Base-by-base conservation (phyloP, 2,888 invertebrate genomes). In the Seira sanloemensis region DNA sequence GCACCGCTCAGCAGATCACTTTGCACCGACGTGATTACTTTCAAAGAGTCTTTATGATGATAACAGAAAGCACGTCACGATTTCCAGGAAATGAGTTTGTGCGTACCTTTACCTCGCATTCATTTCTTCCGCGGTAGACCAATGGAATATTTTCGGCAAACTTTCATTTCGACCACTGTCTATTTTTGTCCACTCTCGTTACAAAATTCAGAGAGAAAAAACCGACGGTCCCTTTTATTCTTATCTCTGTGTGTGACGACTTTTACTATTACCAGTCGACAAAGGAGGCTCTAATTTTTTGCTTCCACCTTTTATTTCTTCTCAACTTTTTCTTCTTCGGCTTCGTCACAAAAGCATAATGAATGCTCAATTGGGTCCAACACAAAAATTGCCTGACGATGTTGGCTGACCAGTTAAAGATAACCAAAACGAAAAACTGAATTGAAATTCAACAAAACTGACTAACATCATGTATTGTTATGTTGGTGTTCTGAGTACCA, bases 401-500 rank as follows among this genome's bases (percentile, higher is more conserved):
- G n/a, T n/a, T n/a, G n/a, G n/a, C n/a, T n/a, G n/a, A n/a, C n/a
- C n/a, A n/a, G n/a, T n/a, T n/a, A n/a, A n/a, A n/a, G n/a, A n/a
- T n/a, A n/a, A n/a, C n/a, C n/a, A n/a, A n/a, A n/a, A n/a, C n/a
- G n/a, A n/a, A n/a, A n/a, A n/a, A n/a, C n/a, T n/a, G n/a, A 50
- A 50, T 50, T 50, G 16, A n/a, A n/a, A 16, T 12, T 50, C 50
- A n/a, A n/a, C 5, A 50, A 68, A 83, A 62, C 71, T 66, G 26
- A 80, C 74, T 74, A 80, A 82, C 72, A 68, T 71, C 27, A 26
- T 78, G 62, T 69, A 78, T 78, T 83, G 67, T 78, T 68, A 58
- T 78, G 82, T 76, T 76, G 37, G 12, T 68, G 67, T 68, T 73
- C 24, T 73, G 83, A 74, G 83, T 78, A 83, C 67, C 83, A 83